phyloP scores from a whole-genome alignment of 2,113 vertebrate species.

The Lepisosteus oculatus region DNA sequence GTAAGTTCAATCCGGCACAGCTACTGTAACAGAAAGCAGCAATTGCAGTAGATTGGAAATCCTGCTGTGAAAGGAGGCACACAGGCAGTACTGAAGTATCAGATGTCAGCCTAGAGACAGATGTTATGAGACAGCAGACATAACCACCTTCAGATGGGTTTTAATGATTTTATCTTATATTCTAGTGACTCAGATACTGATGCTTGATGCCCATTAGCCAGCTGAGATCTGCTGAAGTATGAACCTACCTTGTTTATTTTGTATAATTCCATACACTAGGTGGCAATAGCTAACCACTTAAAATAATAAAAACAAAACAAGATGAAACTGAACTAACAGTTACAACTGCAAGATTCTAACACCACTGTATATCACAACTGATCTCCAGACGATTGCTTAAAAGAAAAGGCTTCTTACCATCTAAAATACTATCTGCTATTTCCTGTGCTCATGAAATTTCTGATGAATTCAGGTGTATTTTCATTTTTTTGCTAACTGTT shows the following conservation, averaged over 20 bases:
- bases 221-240: background rate
- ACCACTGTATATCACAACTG: too few species aligned
- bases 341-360: too few species aligned
- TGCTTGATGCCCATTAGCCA: background rate
- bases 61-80: conserved; percentile 3
- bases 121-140: conserved; percentile 6
- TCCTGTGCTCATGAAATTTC: too few species aligned
- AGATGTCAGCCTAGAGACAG: conserved; percentile 11
- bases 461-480: too few species aligned
- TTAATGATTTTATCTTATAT: conserved; percentile 22
- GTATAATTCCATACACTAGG: conserved; percentile 1
- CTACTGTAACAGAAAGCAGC: conserved; percentile 9
- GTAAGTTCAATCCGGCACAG: background rate
- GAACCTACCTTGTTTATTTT: background rate
- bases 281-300: conserved; percentile 1
- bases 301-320: too few species aligned
- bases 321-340: too few species aligned
- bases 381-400: too few species aligned
- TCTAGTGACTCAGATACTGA: background rate
- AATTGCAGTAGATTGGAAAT: background rate
- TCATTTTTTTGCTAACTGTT: too few species aligned
- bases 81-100: background rate
- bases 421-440: too few species aligned
- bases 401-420: too few species aligned
- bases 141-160: conserved; percentile 16